Conservation (phyloP, 1,140 invertebrate genomes). For the Drosophila kurseongensis region DNA sequence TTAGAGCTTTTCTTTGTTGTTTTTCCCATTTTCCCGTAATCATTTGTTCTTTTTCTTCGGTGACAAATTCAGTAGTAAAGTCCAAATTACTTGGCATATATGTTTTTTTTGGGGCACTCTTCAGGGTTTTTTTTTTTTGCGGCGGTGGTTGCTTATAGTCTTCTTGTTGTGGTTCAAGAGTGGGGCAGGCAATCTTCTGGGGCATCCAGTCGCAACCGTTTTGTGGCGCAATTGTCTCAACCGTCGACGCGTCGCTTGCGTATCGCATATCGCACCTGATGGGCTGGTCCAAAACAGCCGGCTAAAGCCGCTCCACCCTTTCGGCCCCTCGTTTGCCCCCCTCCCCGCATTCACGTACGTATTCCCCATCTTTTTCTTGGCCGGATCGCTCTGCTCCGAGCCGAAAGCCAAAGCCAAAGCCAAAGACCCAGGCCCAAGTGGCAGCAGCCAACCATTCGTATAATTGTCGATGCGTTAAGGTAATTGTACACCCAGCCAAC, state of each 20-base stretch:
- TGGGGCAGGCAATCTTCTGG: slow-evolving; percentile 62
- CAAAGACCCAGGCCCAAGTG: slow-evolving; percentile 16
- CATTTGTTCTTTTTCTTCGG: background rate
- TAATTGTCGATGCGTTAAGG: slow-evolving; percentile 85
- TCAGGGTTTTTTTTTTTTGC: slow-evolving; percentile 13
- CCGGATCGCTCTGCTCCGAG: background rate
- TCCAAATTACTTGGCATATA: background rate
- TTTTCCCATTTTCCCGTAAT: background rate
- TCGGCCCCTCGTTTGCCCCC: background rate
- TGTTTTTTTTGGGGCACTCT: slow-evolving; percentile 6
- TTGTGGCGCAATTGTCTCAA: slow-evolving; percentile 76
- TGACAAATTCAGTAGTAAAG: slow-evolving; percentile 10
- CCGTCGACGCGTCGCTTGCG: slow-evolving; percentile 59
- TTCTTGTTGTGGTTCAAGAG: background rate
- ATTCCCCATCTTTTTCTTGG: slow-evolving; percentile 8
- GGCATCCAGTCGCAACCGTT: slow-evolving; percentile 76
- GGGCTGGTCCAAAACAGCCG: slow-evolving; percentile 37
- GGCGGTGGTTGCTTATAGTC: slow-evolving; percentile 16
- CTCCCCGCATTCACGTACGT: no score
- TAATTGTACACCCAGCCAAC: slow-evolving; percentile 80
- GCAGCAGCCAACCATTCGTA: slow-evolving; percentile 79
- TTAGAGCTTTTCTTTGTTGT: background rate
- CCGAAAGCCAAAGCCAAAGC: slow-evolving; percentile 6
- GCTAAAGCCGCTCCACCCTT: slow-evolving; percentile 13
- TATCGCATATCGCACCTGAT: slow-evolving; percentile 84